These are phyloP conservation scores for Ophion obscuratus DNA, from an alignment of 2,888 invertebrate genomes.

Conservation along the genomic window DNA sequence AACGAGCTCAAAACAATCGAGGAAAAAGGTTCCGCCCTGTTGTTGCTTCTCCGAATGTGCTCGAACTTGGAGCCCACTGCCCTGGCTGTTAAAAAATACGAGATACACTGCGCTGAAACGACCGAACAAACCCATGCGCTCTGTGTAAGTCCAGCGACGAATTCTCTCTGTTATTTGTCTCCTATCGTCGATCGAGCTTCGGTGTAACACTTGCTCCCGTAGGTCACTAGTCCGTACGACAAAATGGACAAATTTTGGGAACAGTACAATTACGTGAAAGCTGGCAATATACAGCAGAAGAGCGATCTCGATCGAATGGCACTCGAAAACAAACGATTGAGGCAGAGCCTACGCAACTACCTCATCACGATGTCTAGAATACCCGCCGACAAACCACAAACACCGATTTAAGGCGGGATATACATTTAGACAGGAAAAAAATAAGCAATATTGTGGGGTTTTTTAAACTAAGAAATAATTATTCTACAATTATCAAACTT, in stretches of 20 bases:
- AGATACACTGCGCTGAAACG: conserved; percentile 73
- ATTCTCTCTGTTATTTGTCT: neutral
- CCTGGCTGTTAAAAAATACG: conserved; percentile 72
- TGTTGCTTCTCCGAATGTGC: conserved; percentile 88
- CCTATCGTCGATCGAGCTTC: neutral
- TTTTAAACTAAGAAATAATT: no score
- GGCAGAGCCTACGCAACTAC: conserved; percentile 87
- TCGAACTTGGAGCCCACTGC: conserved; percentile 87
- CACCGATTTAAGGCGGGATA: neutral
- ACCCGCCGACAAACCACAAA: conserved; percentile 68
- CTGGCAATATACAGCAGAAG: conserved; percentile 84
- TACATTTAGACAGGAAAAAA: no score
- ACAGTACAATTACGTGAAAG: conserved; percentile 85
- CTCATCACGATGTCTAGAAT: conserved; percentile 86
- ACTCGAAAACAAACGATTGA: conserved; percentile 88
- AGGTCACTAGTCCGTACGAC: conserved; percentile 84
- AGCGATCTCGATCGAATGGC: conserved; percentile 85
- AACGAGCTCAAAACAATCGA: conserved; percentile 83
- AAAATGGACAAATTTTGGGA: conserved; percentile 90
- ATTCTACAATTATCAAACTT: no score
- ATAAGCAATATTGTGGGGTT: no score
- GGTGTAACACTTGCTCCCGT: neutral
- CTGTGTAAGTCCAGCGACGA: conserved; percentile 60
- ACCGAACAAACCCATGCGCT: conserved; percentile 73
- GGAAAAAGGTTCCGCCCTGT: conserved; percentile 87